These are phyloP conservation scores for Formica aserva DNA, from an alignment of 2,888 invertebrate species.

Conservation along the genomic window DNA sequence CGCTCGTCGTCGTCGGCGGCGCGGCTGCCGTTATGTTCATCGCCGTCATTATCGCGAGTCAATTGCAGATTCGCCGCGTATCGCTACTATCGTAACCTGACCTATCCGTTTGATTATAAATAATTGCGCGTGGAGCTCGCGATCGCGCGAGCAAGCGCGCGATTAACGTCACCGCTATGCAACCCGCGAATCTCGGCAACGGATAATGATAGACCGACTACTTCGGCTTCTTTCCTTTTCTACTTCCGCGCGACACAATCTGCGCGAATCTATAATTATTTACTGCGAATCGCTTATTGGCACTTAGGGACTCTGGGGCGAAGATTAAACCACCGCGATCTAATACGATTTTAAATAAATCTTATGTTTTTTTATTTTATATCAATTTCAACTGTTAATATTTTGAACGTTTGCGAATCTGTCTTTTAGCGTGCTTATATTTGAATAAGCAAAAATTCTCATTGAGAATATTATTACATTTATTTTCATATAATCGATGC, in stretches of 20 bases:
- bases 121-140: slow-evolving; percentile 60
- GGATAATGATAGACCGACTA: slow-evolving; percentile 38
- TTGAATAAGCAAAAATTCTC: neutral
- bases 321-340: neutral
- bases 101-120: slow-evolving; percentile 66
- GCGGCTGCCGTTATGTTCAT: slow-evolving; percentile 63
- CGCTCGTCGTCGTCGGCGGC: slow-evolving; percentile 56
- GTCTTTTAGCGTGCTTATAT: neutral
- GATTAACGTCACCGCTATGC: slow-evolving; percentile 46
- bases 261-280: slow-evolving; percentile 42
- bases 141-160: slow-evolving; percentile 42
- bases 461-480: neutral
- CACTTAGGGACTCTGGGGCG: neutral
- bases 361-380: neutral
- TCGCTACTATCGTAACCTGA: slow-evolving; percentile 65
- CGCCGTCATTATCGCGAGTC: slow-evolving; percentile 69
- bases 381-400: neutral
- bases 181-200: slow-evolving; percentile 37
- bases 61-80: slow-evolving; percentile 58
- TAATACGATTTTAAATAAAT: neutral
- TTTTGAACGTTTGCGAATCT: neutral
- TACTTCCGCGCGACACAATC: slow-evolving; percentile 34
- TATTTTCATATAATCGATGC: neutral
- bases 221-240: neutral
- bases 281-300: slow-evolving; percentile 34